Evolutionary conservation across 2,888 invertebrate species (phyloP), one percentile per base, ranked within the genome.

Genomic region (Julus scanicus): DNA sequence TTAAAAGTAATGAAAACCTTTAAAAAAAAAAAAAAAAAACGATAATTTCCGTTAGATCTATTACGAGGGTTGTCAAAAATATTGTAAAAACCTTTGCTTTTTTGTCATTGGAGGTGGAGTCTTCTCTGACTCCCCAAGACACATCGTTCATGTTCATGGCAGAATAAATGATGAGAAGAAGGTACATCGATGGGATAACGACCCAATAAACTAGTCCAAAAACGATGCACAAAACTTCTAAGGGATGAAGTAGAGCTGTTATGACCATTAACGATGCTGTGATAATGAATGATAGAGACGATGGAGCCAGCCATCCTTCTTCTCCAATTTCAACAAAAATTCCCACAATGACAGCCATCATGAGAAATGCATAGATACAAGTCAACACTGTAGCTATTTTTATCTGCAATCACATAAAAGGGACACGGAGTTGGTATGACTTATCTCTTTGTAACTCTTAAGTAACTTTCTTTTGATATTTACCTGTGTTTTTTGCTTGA

Each of bases 161-260:
- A 0, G 98, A 97, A 92, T 97, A 98, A 88, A 98, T 96, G 90
- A 98, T 95, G 88, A 98, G 94, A 91, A 98, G 93, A 94, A 98
- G 95, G 92, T 98, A 98, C 96, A 98, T 98, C 90, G 97, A 96
- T 0, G 98, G 98, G 88, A 98, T 97, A 8, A 97, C 96, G 86
- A 98, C 95, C 92, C 96, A 96, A 92, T 98, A 98, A 80, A 98
- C 94, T 89, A 94, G 91, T 20, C 96, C 94, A 90, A 95, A 95
- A 63, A 95, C 92, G n/a, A 98, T 92, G 90, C 97, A 97, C 84
- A 93, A 92, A 88, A 95, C 93, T 92, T 97, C 97, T 91, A 94
- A 94, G 0, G 97, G 97, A 92, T 98, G 98, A 84, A 97, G 91
- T 0, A 95, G 91, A 0, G 93, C 94, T 1, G 94, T 93, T 15